Conservation (phyloP, 1,140 invertebrate genomes). For the Coenobita brevimanus region DNA sequence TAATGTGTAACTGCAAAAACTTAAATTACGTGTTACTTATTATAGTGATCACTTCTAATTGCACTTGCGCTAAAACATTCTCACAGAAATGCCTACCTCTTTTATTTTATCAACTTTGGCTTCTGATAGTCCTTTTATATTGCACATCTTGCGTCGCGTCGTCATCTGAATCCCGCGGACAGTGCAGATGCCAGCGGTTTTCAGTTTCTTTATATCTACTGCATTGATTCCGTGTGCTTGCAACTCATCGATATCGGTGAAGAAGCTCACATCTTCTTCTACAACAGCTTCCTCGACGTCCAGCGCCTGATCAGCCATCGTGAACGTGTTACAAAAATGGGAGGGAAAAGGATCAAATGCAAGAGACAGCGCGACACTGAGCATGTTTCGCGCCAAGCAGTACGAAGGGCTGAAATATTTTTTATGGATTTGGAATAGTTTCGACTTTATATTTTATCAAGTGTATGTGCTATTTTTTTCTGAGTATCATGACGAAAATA, state of each 20-base stretch:
- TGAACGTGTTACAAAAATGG: neutral
- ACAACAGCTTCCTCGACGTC: constrained; percentile 70
- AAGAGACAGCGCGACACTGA: too few relatives aligned
- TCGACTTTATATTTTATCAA: too few relatives aligned
- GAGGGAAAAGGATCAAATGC: neutral
- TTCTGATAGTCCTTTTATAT: constrained; percentile 86
- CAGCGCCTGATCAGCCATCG: constrained; percentile 73
- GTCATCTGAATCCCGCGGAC: constrained; percentile 88
- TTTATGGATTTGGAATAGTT: too few relatives aligned
- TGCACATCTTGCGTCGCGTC: constrained; percentile 82
- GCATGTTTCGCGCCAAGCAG: neutral
- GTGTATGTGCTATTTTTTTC: too few relatives aligned
- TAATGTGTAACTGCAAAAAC: too few relatives aligned
- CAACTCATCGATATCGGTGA: constrained; percentile 75
- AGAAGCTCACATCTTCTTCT: constrained; percentile 71
- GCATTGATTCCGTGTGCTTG: constrained; percentile 78
- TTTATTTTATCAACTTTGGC: constrained; percentile 89
- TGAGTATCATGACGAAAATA: too few relatives aligned
- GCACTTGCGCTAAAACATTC: too few relatives aligned
- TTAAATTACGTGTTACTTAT: too few relatives aligned
- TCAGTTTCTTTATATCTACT: constrained; percentile 85
- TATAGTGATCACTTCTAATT: too few relatives aligned
- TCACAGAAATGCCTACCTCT: constrained; percentile 78
- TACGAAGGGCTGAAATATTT: too few relatives aligned
- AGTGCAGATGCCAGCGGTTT: constrained; percentile 85